Percentiles rank a stretch among this genome's conserved stretches.
Evolutionary conservation across 2,797 vertebrate genomes (phyloP).

Genomic region (Diglossa cyanea): DNA sequence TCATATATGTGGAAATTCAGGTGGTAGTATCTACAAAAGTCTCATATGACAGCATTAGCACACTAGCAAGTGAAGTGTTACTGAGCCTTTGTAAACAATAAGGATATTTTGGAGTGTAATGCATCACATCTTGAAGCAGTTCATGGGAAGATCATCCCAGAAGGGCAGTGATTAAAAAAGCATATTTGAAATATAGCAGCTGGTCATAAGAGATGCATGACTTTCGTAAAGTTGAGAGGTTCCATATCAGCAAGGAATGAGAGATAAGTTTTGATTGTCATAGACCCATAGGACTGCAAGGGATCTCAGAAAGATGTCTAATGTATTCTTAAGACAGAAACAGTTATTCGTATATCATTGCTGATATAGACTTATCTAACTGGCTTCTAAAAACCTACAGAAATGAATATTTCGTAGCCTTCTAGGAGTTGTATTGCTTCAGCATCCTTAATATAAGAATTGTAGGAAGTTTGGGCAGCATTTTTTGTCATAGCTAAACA

Average conservation of each 20-base stretch:
- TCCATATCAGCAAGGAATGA: neutral
- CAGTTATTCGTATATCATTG: neutral
- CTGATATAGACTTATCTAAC: neutral
- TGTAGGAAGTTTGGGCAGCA: neutral
- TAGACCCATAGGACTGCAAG: neutral
- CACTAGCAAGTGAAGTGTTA: neutral
- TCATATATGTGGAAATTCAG: neutral
- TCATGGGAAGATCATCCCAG: neutral
- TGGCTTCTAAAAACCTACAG: neutral
- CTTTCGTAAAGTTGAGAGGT: neutral
- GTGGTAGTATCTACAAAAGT: neutral
- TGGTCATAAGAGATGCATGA: neutral
- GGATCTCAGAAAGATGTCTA: neutral
- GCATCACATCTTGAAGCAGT: neutral
- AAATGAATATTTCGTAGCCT: neutral
- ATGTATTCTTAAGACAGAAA: neutral
- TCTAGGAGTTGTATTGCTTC: neutral
- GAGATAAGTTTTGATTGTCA: neutral
- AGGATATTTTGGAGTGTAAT: neutral
- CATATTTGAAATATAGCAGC: constrained; percentile 6
- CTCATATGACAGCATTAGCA: neutral
- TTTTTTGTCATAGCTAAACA: neutral
- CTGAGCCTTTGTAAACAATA: constrained; percentile 25
- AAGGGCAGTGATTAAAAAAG: neutral
- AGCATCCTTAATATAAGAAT: neutral